phyloP scores from a whole-genome alignment of 1,140 invertebrate species.

The Forficula auricularia region DNA sequence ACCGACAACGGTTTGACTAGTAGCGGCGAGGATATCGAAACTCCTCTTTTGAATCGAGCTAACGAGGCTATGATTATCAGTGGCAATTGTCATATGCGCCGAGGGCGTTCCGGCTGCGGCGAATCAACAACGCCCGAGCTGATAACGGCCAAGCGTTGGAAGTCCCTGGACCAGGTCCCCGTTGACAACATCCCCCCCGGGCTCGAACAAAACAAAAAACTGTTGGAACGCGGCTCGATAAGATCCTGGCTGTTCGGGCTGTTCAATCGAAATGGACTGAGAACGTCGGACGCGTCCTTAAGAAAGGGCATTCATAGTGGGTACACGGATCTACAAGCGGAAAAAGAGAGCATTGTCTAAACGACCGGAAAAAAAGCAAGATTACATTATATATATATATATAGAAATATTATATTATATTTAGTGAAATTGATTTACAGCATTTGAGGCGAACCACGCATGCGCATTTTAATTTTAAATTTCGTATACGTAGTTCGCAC shows the following conservation, averaged over 20 bases:
- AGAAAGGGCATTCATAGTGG: slow-evolving; percentile 28
- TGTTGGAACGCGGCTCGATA: slow-evolving; percentile 33
- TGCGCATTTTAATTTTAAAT: slow-evolving; percentile 14
- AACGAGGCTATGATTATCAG: not conserved
- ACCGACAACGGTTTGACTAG: slow-evolving; percentile 1
- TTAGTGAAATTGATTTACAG: slow-evolving; percentile 13
- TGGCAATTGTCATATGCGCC: not conserved
- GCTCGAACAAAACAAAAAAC: slow-evolving; percentile 29
- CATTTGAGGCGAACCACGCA: too few species aligned
- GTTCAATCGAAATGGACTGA: slow-evolving; percentile 42
- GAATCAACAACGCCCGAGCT: slow-evolving; percentile 34
- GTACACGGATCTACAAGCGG: slow-evolving; percentile 29
- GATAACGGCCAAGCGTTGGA: slow-evolving; percentile 46
- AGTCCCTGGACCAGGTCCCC: slow-evolving; percentile 43
- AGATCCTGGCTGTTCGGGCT: slow-evolving; percentile 49
- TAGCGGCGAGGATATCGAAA: slow-evolving; percentile 6
- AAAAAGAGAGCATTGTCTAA: slow-evolving; percentile 33
- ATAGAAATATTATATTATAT: slow-evolving; percentile 13
- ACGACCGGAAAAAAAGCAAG: slow-evolving; percentile 13
- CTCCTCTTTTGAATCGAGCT: slow-evolving; percentile 3
- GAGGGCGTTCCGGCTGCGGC: slow-evolving; percentile 26
- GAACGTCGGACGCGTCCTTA: slow-evolving; percentile 42
- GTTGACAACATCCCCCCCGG: slow-evolving; percentile 23
- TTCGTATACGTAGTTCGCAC: slow-evolving; percentile 17
- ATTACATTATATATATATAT: slow-evolving; percentile 13